Evolutionary conservation across 2,888 invertebrate genomes (phyloP).

Genomic region (Drosophila paracracens): DNA sequence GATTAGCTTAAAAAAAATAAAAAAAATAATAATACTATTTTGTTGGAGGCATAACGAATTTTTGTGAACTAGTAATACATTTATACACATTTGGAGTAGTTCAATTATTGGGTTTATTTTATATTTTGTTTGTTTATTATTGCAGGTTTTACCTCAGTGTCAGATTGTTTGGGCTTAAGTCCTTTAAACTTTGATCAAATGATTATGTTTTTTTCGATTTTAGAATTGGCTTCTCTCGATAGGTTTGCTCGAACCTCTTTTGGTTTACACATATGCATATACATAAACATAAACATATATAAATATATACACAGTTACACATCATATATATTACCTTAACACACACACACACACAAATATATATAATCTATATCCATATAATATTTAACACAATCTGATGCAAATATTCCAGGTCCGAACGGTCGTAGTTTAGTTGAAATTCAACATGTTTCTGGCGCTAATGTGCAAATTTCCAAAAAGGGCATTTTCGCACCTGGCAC

Average conservation of each 20-base stretch:
- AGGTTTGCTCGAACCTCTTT: conserved; percentile 9
- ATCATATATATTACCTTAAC: conserved; percentile 3
- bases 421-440: conserved; percentile 98
- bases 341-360: conserved; percentile 11
- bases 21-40: conserved; percentile 1
- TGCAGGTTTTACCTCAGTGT: conserved; percentile 45
- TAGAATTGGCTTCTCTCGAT: conserved; percentile 11
- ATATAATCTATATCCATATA: conserved; percentile 7
- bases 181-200: conserved; percentile 2
- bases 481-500: conserved; percentile 98
- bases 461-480: conserved; percentile 99
- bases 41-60: conserved; percentile 59
- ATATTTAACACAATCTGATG: conserved; percentile 73
- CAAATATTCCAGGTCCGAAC: conserved; percentile 90
- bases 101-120: conserved; percentile 66
- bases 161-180: conserved; percentile 32
- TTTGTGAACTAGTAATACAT: conserved; percentile 23
- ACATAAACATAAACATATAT: conserved; percentile 16
- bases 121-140: conserved; percentile 31
- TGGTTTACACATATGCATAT: conserved; percentile 23
- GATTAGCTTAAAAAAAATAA: conserved; percentile 12
- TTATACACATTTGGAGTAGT: conserved; percentile 56
- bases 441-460: conserved; percentile 98
- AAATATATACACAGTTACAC: conserved; percentile 9
- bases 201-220: conserved; percentile 1